A percentile compares a stretch with the other conserved stretches of the same genome.
phyloP scores from a whole-genome alignment of 2,797 vertebrate species.

The Coendou prehensilis region DNA sequence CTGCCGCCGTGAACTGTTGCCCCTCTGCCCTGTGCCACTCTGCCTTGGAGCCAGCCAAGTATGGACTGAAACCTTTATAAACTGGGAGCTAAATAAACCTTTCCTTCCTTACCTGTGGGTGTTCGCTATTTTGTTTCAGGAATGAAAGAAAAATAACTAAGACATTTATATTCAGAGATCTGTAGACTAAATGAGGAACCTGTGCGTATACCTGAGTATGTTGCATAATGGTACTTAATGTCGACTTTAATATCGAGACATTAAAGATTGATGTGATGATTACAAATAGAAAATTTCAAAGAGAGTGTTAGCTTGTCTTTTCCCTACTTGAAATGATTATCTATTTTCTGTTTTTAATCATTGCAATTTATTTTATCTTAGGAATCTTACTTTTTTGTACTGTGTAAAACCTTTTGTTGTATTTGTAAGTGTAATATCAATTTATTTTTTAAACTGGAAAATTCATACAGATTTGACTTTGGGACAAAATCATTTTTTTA shows the following conservation, averaged over 20 bases:
- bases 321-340: neutral
- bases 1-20: neutral
- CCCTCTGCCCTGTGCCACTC: no score
- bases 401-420: neutral
- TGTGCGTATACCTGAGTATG: neutral
- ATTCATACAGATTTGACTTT: neutral
- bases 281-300: neutral
- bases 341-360: conserved; percentile 10
- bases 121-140: no score
- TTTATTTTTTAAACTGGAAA: conserved; percentile 41
- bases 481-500: neutral
- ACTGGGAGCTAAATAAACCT: no score
- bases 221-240: neutral
- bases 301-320: neutral
- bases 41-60: no score
- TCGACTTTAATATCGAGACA: neutral
- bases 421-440: neutral
- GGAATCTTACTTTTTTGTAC: neutral
- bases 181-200: neutral
- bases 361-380: conserved; percentile 31
- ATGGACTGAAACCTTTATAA: no score
- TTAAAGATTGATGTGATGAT: neutral
- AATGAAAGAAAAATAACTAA: no score
- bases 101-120: no score
- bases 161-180: neutral